phyloP scores from a whole-genome alignment of 2,113 vertebrate genomes.

The Xiphias gladius region DNA sequence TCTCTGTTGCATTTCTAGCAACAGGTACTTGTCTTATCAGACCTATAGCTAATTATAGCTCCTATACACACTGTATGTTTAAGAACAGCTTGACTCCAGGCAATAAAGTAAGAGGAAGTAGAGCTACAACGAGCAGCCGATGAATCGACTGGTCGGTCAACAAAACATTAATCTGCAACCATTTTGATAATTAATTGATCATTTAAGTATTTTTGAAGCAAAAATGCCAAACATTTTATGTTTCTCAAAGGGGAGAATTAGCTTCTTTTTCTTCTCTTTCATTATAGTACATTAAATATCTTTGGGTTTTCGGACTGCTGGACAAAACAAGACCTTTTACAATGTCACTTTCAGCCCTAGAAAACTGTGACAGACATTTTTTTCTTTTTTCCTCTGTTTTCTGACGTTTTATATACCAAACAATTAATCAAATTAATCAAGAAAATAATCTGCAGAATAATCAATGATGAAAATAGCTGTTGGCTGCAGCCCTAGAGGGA shows the following conservation, averaged over 20 bases:
- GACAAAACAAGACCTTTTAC: background rate
- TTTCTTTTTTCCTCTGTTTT: no score
- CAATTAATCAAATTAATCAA: background rate
- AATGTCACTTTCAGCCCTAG: background rate
- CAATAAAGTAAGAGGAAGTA: background rate
- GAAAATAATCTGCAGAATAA: background rate
- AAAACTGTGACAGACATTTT: background rate
- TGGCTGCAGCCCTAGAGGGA: background rate
- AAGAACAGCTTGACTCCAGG: background rate
- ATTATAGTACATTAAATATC: background rate
- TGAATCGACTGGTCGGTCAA: fast-evolving
- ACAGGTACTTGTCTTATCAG: slow-evolving; percentile 71
- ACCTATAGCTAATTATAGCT: slow-evolving; percentile 59
- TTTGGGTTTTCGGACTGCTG: background rate
- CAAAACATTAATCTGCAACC: background rate
- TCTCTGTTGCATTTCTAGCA: slow-evolving; percentile 48
- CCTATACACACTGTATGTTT: background rate
- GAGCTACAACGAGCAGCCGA: background rate
- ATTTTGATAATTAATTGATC: background rate
- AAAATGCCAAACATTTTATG: background rate
- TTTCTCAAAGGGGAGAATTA: background rate
- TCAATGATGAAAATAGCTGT: background rate
- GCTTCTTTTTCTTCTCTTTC: background rate
- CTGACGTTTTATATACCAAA: background rate
- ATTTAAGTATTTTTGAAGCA: background rate